Evolutionary conservation across 2,888 invertebrate genomes (phyloP).

Genomic region (Epirrhoe tristata): DNA sequence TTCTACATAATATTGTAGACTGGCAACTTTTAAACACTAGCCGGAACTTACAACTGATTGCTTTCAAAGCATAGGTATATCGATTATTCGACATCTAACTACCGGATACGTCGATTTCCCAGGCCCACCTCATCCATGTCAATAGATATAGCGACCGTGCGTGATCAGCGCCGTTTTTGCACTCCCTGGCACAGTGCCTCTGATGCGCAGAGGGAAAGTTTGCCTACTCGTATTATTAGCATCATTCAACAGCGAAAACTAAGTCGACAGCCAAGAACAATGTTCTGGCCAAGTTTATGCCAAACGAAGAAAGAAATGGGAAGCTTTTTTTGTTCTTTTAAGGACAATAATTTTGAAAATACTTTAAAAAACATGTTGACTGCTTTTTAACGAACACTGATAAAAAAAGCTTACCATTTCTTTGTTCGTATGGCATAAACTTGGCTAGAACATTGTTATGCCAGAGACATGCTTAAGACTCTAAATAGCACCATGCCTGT

Average conservation of each 20-base stretch:
- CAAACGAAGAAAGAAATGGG: neutral
- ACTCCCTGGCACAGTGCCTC: slow-evolving; percentile 32
- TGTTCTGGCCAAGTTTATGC: neutral
- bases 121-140: slow-evolving; percentile 34
- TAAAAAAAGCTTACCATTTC: no score
- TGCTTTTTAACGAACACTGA: no score
- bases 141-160: slow-evolving; percentile 36
- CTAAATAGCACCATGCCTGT: no score
- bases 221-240: slow-evolving; percentile 5
- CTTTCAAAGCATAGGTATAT: slow-evolving; percentile 16
- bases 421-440: no score
- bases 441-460: no score
- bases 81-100: slow-evolving; percentile 17
- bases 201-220: slow-evolving; percentile 30
- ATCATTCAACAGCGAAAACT: slow-evolving; percentile 4
- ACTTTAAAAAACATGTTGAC: no score
- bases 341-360: no score
- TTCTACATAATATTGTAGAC: neutral
- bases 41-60: slow-evolving; percentile 16
- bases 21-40: neutral
- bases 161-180: slow-evolving; percentile 32
- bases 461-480: no score
- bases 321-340: no score
- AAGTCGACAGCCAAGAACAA: neutral
- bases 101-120: slow-evolving; percentile 26